Percentiles rank a stretch among this genome's conserved stretches.
Conservation (phyloP, 2,113 vertebrate genomes). For the Pterocles orientalis region DNA sequence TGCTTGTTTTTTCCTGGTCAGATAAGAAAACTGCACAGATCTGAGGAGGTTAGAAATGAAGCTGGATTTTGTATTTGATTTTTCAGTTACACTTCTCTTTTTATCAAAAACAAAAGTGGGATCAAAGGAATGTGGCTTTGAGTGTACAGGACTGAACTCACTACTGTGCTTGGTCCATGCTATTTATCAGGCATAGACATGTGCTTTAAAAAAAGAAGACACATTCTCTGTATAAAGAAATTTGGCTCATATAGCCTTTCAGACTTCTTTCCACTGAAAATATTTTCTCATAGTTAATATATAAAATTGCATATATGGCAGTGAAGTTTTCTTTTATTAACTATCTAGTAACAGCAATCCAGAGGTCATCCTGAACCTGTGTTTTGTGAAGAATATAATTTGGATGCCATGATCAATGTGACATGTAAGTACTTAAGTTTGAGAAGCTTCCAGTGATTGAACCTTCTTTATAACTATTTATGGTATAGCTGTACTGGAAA, state of each 20-base stretch:
- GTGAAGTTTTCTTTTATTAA: neutral
- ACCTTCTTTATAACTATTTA: neutral
- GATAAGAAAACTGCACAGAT: neutral
- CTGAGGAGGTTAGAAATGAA: neutral
- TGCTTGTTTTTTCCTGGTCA: neutral
- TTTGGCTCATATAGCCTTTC: neutral
- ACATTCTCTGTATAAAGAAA: neutral
- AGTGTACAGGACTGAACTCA: neutral
- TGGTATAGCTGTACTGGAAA: neutral
- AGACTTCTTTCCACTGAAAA: neutral
- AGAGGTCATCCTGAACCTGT: neutral
- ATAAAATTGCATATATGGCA: neutral
- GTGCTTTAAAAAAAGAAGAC: neutral
- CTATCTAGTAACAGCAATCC: neutral
- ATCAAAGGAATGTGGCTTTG: neutral
- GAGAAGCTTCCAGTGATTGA: neutral
- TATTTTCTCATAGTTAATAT: neutral
- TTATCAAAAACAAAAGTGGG: neutral
- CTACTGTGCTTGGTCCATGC: neutral
- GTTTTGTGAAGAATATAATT: neutral
- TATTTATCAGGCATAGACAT: neutral
- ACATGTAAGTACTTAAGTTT: neutral
- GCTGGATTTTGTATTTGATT: neutral
- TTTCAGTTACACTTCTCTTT: neutral
- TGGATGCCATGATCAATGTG: neutral